Percentiles rank a stretch among this genome's conserved stretches.
phyloP scores from a whole-genome alignment of 2,797 vertebrate genomes.

The Perodicticus potto region DNA sequence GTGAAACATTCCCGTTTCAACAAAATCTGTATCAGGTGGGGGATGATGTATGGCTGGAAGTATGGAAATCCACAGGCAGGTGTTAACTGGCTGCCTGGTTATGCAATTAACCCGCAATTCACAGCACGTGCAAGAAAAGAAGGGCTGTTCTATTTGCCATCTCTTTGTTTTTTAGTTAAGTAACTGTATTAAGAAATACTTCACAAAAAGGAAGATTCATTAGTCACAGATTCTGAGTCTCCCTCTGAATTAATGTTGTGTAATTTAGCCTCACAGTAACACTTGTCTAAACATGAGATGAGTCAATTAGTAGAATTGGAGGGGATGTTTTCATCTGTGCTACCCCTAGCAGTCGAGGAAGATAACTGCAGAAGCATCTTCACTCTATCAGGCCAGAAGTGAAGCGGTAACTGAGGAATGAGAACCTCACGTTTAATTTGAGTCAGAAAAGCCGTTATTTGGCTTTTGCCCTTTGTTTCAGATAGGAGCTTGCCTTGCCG shows the following conservation, averaged over 20 bases:
- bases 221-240: conserved; percentile 64
- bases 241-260: conserved; percentile 77
- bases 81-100: conserved; percentile 72
- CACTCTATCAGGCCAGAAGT: conserved; percentile 48
- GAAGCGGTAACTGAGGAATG: conserved; percentile 67
- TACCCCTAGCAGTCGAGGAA: conserved; percentile 43
- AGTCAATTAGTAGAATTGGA: conserved; percentile 78
- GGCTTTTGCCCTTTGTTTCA: conserved; percentile 50
- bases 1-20: conserved; percentile 70
- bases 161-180: conserved; percentile 74
- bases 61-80: conserved; percentile 74
- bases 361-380: conserved; percentile 54
- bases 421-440: conserved; percentile 75
- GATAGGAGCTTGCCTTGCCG: conserved; percentile 48
- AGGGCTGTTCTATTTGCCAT: conserved; percentile 50
- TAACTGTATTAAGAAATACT: conserved; percentile 78
- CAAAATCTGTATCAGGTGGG: conserved; percentile 64
- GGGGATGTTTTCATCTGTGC: conserved; percentile 53
- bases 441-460: conserved; percentile 71
- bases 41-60: conserved; percentile 71
- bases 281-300: conserved; percentile 81
- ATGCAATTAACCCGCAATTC: conserved; percentile 77
- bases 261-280: conserved; percentile 80
- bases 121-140: conserved; percentile 51
- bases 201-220: conserved; percentile 77